These are phyloP conservation scores for Ladona fulva DNA, from an alignment of 1,140 invertebrate genomes.

Conservation along the genomic window DNA sequence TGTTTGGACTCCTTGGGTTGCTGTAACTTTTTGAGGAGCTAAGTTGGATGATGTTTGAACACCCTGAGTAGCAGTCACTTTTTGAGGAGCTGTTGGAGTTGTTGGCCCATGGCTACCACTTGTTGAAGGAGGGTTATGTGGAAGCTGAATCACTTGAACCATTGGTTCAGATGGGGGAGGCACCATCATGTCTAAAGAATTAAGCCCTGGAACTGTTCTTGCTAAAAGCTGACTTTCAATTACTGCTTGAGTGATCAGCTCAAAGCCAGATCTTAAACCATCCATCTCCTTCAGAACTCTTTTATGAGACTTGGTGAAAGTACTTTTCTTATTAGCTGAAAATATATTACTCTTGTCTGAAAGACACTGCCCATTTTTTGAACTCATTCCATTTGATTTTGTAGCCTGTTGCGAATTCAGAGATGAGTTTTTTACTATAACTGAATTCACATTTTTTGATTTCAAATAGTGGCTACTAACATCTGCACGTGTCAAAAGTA, in stretches of 20 bases:
- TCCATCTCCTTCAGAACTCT: not conserved
- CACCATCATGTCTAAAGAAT: conserved; percentile 45
- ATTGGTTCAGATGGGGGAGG: conserved; percentile 42
- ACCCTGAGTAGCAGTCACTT: not conserved
- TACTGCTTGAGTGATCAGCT: not conserved
- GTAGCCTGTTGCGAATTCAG: not conserved
- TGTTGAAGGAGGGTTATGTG: conserved; percentile 30
- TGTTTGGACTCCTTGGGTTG: not conserved
- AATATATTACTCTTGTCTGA: not conserved
- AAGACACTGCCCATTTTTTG: not conserved
- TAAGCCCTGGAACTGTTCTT: conserved; percentile 42
- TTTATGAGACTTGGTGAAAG: not conserved
- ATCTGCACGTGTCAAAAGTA: conserved; percentile 39
- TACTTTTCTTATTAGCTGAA: conserved; percentile 10
- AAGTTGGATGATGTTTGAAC: not conserved
- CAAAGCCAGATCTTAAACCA: not conserved
- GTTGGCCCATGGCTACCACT: conserved; percentile 31
- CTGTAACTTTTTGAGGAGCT: not conserved
- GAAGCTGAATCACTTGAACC: conserved; percentile 50
- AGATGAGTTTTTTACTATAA: not conserved
- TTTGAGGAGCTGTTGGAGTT: not conserved
- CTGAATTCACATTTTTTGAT: conserved; percentile 26
- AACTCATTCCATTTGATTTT: conserved; percentile 19
- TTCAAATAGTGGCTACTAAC: conserved; percentile 19
- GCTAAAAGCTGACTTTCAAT: conserved; percentile 33